phyloP scores from a whole-genome alignment of 1,140 invertebrate genomes.

The Zaprionus ornatus region DNA sequence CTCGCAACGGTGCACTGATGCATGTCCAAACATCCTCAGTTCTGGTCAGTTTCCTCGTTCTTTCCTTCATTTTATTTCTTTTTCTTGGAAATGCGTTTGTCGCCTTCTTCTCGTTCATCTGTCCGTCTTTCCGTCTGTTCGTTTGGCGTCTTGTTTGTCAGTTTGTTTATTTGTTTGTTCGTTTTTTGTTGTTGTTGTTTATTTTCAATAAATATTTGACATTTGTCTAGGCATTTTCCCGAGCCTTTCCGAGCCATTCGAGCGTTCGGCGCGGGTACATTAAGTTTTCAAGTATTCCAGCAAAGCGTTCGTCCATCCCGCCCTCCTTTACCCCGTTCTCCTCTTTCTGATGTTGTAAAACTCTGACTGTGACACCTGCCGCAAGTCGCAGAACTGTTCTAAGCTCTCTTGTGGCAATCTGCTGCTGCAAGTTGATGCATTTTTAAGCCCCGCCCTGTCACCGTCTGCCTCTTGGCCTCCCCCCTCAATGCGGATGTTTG shows the following conservation, averaged over 20 bases:
- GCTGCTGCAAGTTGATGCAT: slow-evolving; percentile 30
- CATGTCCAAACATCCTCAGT: slow-evolving; percentile 81
- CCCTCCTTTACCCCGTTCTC: slow-evolving; percentile 7
- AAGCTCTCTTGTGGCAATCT: slow-evolving; percentile 20
- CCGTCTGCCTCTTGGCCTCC: not conserved
- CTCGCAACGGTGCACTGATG: slow-evolving; percentile 60
- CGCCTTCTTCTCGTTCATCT: slow-evolving; percentile 38
- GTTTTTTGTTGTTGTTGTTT: slow-evolving; percentile 51
- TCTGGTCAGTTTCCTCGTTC: slow-evolving; percentile 70
- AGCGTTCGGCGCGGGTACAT: slow-evolving; percentile 71
- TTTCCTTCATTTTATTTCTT: slow-evolving; percentile 71
- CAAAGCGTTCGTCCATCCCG: slow-evolving; percentile 6
- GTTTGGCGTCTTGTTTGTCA: slow-evolving; percentile 70
- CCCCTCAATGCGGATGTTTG: slow-evolving; percentile 64
- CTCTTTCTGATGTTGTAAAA: slow-evolving; percentile 12
- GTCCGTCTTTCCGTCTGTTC: slow-evolving; percentile 11
- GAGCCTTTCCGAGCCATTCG: slow-evolving; percentile 50
- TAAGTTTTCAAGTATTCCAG: slow-evolving; percentile 72
- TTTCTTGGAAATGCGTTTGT: slow-evolving; percentile 76
- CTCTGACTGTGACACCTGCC: slow-evolving; percentile 51
- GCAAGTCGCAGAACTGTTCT: slow-evolving; percentile 33
- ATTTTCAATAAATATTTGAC: slow-evolving; percentile 82
- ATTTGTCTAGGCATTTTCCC: slow-evolving; percentile 80
- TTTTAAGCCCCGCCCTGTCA: slow-evolving; percentile 14
- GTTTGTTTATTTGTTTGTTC: slow-evolving; percentile 74